Evolutionary conservation across 2,888 invertebrate genomes (phyloP), one percentile per base, ranked within the genome.

Genomic region (Eulithis prunata): DNA sequence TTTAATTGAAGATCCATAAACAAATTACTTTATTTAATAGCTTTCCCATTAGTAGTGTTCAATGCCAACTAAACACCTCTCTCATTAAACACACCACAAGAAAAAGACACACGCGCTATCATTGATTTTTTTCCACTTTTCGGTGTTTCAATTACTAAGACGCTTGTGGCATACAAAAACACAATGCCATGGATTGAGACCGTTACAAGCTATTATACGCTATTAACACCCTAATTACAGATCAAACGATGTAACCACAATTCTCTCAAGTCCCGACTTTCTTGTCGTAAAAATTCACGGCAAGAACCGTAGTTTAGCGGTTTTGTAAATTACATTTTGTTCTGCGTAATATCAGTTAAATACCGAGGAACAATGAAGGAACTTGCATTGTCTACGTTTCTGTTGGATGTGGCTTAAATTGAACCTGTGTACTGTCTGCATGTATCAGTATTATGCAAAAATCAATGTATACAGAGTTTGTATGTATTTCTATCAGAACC

Each of bases 191-290:
- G 82, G 84, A 89, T 87, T 81, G 85, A 82, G 82, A 87, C 90
- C 90, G 90, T 90, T 90, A 89, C 85, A 71, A 79, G 82, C 86
- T 80, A 89, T 89, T 90, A 90, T 85, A 68, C 64, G 81, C 80
- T 80, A 83, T 84, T 90, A 91, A 89, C 84, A 87, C 89, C 89
- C 88, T 88, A 91, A 92, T 92, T 91, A 91, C 85, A 83, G 83
- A 88, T 91, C 89, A 89, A 91, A 90, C 85, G 86, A 78, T 80
- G 83, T 81, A 85, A 90, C 91, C 92, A 88, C 92, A 91, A 88
- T 79, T 90, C 88, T 90, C 79, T 80, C 84, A 87, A 82, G 55
- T 85, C 87, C 84, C 78, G 75, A 86, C 88, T 88, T 86, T 90
- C 88, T 88, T 87, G 85, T 81, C 83, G 85, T 87, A 83, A 86